Base-by-base conservation (phyloP, 1,140 invertebrate species). In the Asbolus verrucosus region DNA sequence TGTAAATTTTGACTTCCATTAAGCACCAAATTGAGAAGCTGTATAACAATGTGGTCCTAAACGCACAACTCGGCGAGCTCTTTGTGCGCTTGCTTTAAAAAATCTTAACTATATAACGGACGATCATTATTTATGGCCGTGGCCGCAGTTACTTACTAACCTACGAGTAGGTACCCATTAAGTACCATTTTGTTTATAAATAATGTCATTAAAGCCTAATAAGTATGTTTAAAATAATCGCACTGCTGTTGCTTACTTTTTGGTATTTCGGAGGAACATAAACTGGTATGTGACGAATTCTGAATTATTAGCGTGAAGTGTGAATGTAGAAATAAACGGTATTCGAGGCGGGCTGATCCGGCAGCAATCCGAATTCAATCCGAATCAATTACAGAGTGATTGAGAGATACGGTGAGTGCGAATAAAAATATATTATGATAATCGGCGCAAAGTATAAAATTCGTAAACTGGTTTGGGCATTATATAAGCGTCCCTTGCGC, bases 381-480 rank as follows among this genome's bases (percentile, higher is more conserved):
- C 13, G 33, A 63, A 38, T 41, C 8, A 24, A 41, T 61, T 13
- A n/a, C n/a, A n/a, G n/a, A n/a, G n/a, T n/a, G n/a, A n/a, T n/a
- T n/a, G n/a, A n/a, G n/a, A n/a, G n/a, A n/a, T n/a, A n/a, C n/a
- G n/a, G n/a, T n/a, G n/a, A n/a, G n/a, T n/a, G n/a, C n/a, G n/a
- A n/a, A n/a, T n/a, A n/a, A n/a, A n/a, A n/a, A n/a, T n/a, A n/a
- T n/a, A n/a, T 36, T 36, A 43, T 31, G 46, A 54, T 54, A 54
- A 54, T 54, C 36, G 38, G 5, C 38, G n/a, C n/a, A n/a, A 18
- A 18, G 16, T 30, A 16, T 6, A 66, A 68, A 67, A 65, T 70
- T 62, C 6, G 54, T 66, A 75, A 73, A 77, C 76, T 73, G 72
- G 76, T 77, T 77, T 76, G 36, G 65, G 70, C 38, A 75, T 75